Evolutionary conservation across 2,888 invertebrate species (phyloP).

Genomic region (Venustoraphidia nigricollis): DNA sequence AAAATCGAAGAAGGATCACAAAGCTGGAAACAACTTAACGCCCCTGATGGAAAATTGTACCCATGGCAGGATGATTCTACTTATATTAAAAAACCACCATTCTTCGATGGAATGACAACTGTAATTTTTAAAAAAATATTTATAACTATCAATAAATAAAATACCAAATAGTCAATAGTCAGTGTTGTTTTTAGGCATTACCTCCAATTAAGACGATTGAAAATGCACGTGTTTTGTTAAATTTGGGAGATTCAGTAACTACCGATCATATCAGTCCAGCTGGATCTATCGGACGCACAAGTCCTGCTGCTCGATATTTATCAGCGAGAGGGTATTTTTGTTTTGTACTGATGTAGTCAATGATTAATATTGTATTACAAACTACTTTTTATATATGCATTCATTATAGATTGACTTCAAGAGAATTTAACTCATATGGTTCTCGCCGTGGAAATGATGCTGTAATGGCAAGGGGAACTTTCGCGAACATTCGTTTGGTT

Average conservation of each 20-base stretch:
- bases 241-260: conserved; percentile 91
- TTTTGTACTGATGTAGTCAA: neutral
- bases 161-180: neutral
- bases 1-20: conserved; percentile 72
- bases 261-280: conserved; percentile 99
- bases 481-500: conserved; percentile 91
- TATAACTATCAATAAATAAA: neutral
- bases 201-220: conserved; percentile 43
- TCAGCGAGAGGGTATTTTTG: conserved; percentile 46
- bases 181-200: conserved; percentile 33
- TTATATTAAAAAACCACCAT: conserved; percentile 92
- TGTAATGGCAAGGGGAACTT: conserved; percentile 94
- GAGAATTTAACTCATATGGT: conserved; percentile 97
- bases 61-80: conserved; percentile 85
- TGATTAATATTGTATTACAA: neutral
- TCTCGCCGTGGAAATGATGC: conserved; percentile 94
- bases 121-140: conserved; percentile 23
- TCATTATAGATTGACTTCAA: conserved; percentile 56
- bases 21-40: conserved; percentile 69
- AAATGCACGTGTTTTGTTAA: conserved; percentile 67
- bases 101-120: conserved; percentile 72
- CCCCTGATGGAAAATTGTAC: conserved; percentile 71
- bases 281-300: conserved; percentile 89
- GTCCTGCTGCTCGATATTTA: conserved; percentile 78
- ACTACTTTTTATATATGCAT: neutral